Percentiles rank a stretch among this genome's conserved stretches.
These are phyloP conservation scores for Paguma larvata DNA, from an alignment of 2,797 vertebrate species.

Conservation along the genomic window DNA sequence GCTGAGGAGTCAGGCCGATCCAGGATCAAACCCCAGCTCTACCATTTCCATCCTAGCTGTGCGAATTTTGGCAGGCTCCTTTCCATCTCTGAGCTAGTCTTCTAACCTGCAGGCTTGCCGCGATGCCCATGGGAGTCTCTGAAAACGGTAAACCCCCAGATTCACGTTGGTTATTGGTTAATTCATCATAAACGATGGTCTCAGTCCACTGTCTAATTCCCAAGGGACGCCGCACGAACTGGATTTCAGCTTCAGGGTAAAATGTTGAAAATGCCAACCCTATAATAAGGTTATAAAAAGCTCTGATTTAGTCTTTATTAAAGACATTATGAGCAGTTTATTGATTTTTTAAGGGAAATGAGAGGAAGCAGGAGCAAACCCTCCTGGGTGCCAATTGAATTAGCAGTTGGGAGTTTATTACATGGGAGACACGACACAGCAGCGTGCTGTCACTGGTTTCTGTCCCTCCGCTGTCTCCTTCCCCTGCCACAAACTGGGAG, in stretches of 20 bases:
- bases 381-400: neutral
- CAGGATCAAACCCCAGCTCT: neutral
- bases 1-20: neutral
- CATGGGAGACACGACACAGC: neutral
- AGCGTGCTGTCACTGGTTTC: accelerated
- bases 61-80: neutral
- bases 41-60: neutral
- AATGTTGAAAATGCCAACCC: neutral
- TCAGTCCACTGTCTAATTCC: neutral
- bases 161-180: neutral
- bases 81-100: neutral
- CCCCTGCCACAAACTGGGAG: neutral
- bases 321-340: slow-evolving; percentile 20
- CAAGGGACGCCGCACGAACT: neutral
- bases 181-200: neutral
- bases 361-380: slow-evolving; percentile 17
- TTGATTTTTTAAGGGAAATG: slow-evolving; percentile 34
- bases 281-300: slow-evolving; percentile 2
- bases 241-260: neutral
- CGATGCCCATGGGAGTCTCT: neutral
- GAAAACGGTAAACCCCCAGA: neutral
- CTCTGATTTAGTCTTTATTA: neutral
- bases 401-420: neutral
- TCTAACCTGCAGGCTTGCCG: neutral
- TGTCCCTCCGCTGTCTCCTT: accelerated